phyloP scores from a whole-genome alignment of 2,888 invertebrate species.

The Chesias legatella region DNA sequence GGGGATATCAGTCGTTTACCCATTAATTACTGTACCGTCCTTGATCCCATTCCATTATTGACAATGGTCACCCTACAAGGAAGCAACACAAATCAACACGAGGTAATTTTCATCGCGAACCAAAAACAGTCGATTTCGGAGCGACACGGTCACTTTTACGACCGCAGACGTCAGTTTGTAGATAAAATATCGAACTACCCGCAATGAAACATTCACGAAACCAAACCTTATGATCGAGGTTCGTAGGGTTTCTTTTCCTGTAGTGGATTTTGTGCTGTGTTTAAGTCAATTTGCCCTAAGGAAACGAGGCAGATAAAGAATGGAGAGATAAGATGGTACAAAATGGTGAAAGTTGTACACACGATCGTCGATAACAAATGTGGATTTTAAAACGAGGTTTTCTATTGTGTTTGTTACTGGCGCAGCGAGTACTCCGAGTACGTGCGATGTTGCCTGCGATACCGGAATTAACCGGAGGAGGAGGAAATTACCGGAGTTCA shows the following conservation, averaged over 20 bases:
- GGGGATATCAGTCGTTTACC: no score
- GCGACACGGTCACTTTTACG: slow-evolving; percentile 37
- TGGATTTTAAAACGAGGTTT: slow-evolving; percentile 5
- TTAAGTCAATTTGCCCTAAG: slow-evolving; percentile 30
- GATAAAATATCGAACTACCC: slow-evolving; percentile 35
- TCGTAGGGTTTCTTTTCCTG: slow-evolving; percentile 13
- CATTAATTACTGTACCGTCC: no score
- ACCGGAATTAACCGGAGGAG: no score
- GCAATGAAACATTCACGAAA: slow-evolving; percentile 1
- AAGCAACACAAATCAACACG: slow-evolving; percentile 26
- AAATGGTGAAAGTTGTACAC: slow-evolving; percentile 22
- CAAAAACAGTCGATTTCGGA: slow-evolving; percentile 30
- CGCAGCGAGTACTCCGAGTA: neutral
- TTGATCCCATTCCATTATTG: no score
- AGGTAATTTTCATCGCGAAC: slow-evolving; percentile 20
- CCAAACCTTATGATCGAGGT: slow-evolving; percentile 4
- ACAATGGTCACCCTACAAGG: slow-evolving; percentile 19
- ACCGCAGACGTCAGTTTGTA: slow-evolving; percentile 38
- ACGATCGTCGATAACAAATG: slow-evolving; percentile 18
- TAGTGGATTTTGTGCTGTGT: neutral
- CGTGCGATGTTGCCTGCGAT: neutral
- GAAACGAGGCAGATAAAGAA: slow-evolving; percentile 40
- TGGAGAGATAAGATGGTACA: slow-evolving; percentile 31
- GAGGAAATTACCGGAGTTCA: no score
- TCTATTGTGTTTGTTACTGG: slow-evolving; percentile 2